Base-by-base conservation (phyloP, 1,140 invertebrate genomes). In the Acromyrmex charruanus region DNA sequence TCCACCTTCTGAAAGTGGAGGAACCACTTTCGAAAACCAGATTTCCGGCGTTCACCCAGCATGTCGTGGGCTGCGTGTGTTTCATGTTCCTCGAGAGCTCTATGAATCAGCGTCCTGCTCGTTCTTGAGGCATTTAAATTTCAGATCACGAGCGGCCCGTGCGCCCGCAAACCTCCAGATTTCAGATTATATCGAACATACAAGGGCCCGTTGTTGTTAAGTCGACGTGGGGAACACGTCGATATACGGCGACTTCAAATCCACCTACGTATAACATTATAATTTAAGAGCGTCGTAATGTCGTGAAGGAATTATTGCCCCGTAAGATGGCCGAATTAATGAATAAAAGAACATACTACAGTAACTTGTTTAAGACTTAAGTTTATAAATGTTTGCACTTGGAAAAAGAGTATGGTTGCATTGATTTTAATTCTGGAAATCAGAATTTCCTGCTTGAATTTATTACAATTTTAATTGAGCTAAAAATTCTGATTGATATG, bases 61-160 rank as follows among this genome's bases (percentile, higher is more conserved):
- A 18, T 49, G 61, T 44, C 16, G 53, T 31, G 77, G 25, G 28
- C 55, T 18, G 69, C 25, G 39, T 84, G 69, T 25, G 55, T 84
- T 84, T 84, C 80, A 69, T 84, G 80, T 51, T 75, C n/a, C 39
- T 31, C 39, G 55, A 21, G 39, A 65, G 21, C 31, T 21, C 84
- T 68, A 79, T 77, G 84, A 85, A 85, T 77, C 74, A 85, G 63
- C 75, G 59, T 25, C 35, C 18, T 61, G 49, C 84, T 53, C 49
- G 61, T 77, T 79, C 84, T 21, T 44, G 59, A 21, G 61, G 80
- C 84, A 85, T 85, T 85, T 80, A 79, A 85, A 85, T 85, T 77
- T 85, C 75, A 85, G 75, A 85, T 85, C 74, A 84, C 69, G 69
- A 25, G 28, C 68, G n/a, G 77, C 61, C 61, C 77, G 61, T 69